Evolutionary conservation across 2,888 invertebrate species (phyloP).

Genomic region (Lepidochrysops patricia): DNA sequence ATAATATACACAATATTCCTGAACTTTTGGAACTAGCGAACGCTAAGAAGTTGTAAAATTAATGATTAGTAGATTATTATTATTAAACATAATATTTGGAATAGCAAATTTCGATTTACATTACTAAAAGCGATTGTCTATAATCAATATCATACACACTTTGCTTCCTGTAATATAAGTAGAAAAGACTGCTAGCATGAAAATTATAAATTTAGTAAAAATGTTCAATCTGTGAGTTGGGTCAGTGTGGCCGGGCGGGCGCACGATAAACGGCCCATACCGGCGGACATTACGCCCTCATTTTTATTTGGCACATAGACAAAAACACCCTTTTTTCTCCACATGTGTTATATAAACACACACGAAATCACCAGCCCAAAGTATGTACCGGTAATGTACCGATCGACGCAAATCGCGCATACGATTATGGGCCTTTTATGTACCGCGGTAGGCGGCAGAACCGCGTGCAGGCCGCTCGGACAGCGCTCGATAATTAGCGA

Average conservation of each 20-base stretch:
- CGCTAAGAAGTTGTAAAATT: no score
- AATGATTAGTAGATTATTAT: no score
- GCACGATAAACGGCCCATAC: conserved; percentile 60
- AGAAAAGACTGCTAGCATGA: no score
- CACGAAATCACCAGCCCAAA: conserved; percentile 33
- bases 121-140: neutral
- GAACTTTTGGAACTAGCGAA: no score
- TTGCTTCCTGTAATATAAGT: no score
- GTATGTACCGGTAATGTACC: conserved; percentile 28
- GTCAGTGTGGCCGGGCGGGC: conserved; percentile 28
- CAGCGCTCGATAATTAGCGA: conserved; percentile 65
- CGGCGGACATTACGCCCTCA: conserved; percentile 70
- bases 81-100: no score
- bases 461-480: conserved; percentile 34
- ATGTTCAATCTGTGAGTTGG: conserved; percentile 28
- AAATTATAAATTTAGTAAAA: neutral
- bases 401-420: conserved; percentile 26
- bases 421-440: conserved; percentile 29
- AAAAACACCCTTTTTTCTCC: conserved; percentile 68
- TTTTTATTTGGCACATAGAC: conserved; percentile 74
- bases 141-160: neutral
- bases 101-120: no score
- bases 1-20: no score
- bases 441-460: conserved; percentile 22
- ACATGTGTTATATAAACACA: conserved; percentile 45